Base-by-base conservation (phyloP, 2,797 vertebrate genomes). In the Jordanella pulchra region DNA sequence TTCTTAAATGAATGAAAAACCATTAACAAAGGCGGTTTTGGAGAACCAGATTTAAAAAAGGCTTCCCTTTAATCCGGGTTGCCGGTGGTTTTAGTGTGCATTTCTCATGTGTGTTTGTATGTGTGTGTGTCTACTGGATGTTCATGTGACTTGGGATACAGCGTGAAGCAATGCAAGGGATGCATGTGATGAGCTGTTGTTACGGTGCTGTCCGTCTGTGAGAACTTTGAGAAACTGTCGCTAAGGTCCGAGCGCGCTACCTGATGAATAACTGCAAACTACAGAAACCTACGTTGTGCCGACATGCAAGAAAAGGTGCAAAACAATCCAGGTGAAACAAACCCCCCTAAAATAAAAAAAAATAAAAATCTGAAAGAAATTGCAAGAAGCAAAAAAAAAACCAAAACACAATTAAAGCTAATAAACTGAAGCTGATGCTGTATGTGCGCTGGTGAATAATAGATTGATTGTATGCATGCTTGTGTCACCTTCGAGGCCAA, bases 31-130 rank as follows among this genome's bases (percentile, higher is more conserved):
- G 87, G 89, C 90, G 77, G 75, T 91, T 85, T 39, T 91, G 89
- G 90, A 92, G 90, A 91, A 91, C 87, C 85, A 90, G 86, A 88
- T 92, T 83, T 86, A 87, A 91, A 91, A 91, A 91, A 89, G 91
- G 79, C 92, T 93, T 88, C 88, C 90, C 92, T 93, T 82, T 87
- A 73, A 72, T 73, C 75, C 83, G 65, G 69, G 77, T 87, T 85
- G 80, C 81, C 61, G 61, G 63, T 83, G 79, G 72, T 85, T 81
- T 83, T 75, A 75, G 67, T 80, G 83, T 86, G 74, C 47, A 44
- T 77, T 82, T 69, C 67, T 27, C 56, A 53, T 60, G 25, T 54
- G 47, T 42, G 44, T 80, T 56, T 66, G 45, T 70, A 50, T 79
- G 63, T 76, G 54, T 73, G n/a, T 65, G 69, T 74, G 54, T 86